Evolutionary conservation across 2,888 invertebrate species (phyloP), one percentile per base, ranked within the genome.

Genomic region (Cremastobaeus sp.): DNA sequence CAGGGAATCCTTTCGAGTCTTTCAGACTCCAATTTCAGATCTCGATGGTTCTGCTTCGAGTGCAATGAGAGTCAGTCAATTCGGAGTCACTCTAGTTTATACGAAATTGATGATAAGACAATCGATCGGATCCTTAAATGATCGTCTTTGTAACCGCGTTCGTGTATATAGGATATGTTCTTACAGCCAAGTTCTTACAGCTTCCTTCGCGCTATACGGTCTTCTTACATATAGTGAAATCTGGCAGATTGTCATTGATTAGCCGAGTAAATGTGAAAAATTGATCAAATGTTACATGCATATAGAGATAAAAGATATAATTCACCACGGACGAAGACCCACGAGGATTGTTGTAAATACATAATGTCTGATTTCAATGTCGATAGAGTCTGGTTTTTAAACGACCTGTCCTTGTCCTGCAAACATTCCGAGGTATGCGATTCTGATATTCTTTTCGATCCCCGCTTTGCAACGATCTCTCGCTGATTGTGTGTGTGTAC

Each of bases 291-390:
- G 28, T 25, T 39, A 17, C 50, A 41, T n/a, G 32, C 18, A 37
- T 15, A 47, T 28, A 39, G 41, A 57, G 28, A 47, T 48, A 48
- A 41, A n/a, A 41, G n/a, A 28, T 37, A 60, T 28, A 30, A 32
- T 47, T 60, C 45, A 54, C 32, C 55, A 60, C 39, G 28, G n/a
- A 8, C 9, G 18, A 39, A 74, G 77, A 76, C 76, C 64, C 66
- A 75, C 76, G 71, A 76, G 74, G 72, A 83, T 82, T 83, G 76
- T 74, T 86, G 86, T 86, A 86, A 86, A 86, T 87, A 86, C 83
- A 85, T 83, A 84, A 80, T 82, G 80, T 85, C 84, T 84, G 82
- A 85, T 84, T 83, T 86, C 77, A 86, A 86, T 86, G 85, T 86
- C 81, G 81, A 85, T 79, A 77, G 78, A 78, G 76, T 76, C 76